Percentiles rank a stretch among this genome's conserved stretches.
Conservation (phyloP, 2,888 invertebrate genomes). For the Apamea epomidion region DNA sequence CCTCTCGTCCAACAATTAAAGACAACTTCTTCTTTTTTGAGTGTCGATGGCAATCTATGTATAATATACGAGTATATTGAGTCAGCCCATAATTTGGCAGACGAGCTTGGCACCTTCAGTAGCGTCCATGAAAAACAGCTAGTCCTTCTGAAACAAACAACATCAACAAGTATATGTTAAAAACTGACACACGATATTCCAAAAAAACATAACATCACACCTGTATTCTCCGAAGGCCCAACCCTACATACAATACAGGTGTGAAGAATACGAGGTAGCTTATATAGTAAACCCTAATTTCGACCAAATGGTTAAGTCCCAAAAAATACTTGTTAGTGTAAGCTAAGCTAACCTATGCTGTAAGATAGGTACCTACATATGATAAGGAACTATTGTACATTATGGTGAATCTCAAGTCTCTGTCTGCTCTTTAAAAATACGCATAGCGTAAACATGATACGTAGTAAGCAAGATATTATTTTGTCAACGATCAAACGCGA, state of each 20-base stretch:
- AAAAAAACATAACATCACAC: background rate
- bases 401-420: background rate
- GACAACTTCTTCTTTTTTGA: background rate
- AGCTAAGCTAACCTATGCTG: too few relatives aligned
- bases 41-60: too few relatives aligned
- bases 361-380: too few relatives aligned
- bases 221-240: background rate
- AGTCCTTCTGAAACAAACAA: background rate
- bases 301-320: background rate
- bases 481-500: slow-evolving; percentile 27
- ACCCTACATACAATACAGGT: too few relatives aligned
- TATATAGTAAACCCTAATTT: background rate
- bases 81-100: background rate
- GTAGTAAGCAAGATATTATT: slow-evolving; percentile 32
- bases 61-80: background rate
- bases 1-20: background rate
- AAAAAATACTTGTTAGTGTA: background rate
- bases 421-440: background rate
- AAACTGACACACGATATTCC: background rate
- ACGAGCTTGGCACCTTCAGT: background rate
- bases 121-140: background rate
- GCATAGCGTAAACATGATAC: background rate
- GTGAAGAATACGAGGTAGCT: too few relatives aligned
- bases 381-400: background rate
- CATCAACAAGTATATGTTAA: background rate